Evolutionary conservation across 2,797 vertebrate species (phyloP).

Genomic region (Bovichtus variegatus): DNA sequence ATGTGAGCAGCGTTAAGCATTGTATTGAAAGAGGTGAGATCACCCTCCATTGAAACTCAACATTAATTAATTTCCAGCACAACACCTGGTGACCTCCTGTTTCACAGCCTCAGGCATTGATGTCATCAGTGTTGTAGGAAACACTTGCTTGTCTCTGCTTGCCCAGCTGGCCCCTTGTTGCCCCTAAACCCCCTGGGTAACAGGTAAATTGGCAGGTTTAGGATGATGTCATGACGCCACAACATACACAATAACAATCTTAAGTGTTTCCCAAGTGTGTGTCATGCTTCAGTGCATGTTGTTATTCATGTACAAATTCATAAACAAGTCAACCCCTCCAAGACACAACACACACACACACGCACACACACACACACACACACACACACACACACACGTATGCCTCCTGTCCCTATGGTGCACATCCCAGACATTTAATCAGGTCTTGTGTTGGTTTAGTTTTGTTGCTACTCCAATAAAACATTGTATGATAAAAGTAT

Average conservation of each 20-base stretch:
- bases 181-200: slow-evolving; percentile 53
- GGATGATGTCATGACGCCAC: slow-evolving; percentile 42
- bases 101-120: slow-evolving; percentile 60
- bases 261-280: slow-evolving; percentile 57
- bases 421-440: background rate
- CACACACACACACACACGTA: slow-evolving; percentile 10
- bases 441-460: background rate
- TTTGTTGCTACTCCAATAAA: background rate
- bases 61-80: slow-evolving; percentile 72
- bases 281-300: slow-evolving; percentile 34
- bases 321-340: slow-evolving; percentile 55
- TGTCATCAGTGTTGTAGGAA: slow-evolving; percentile 71
- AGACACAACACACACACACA: background rate
- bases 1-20: background rate
- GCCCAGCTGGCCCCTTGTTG: slow-evolving; percentile 58
- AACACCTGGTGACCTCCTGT: slow-evolving; percentile 68
- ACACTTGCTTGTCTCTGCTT: slow-evolving; percentile 81
- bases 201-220: slow-evolving; percentile 67
- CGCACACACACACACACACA: background rate
- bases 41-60: slow-evolving; percentile 41
- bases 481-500: no score
- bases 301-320: slow-evolving; percentile 48
- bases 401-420: background rate
- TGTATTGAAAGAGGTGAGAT: slow-evolving; percentile 52
- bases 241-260: slow-evolving; percentile 64